Percentiles rank a stretch among this genome's conserved stretches.
Conservation (phyloP, 1,140 invertebrate genomes). For the Trachymyrmex cornetzi region DNA sequence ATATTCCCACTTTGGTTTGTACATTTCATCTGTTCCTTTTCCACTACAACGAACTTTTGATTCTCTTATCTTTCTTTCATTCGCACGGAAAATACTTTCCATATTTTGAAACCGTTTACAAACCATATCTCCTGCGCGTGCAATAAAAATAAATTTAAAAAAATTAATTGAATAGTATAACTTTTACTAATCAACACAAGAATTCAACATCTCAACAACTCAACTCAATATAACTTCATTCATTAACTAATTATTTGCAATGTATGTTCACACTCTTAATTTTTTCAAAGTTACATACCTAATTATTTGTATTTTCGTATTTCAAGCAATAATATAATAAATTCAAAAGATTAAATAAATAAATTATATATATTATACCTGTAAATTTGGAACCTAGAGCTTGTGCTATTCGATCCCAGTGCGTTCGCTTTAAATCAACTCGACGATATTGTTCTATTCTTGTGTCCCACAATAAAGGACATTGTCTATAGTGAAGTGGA, state of each 20-base stretch:
- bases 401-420: constrained; percentile 11
- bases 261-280: background rate
- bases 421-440: background rate
- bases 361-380: background rate
- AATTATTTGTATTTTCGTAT: background rate
- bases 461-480: background rate
- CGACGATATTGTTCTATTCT: background rate
- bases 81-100: constrained; percentile 6
- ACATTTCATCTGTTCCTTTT: background rate
- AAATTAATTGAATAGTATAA: background rate
- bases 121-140: background rate
- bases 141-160: background rate
- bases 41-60: constrained; percentile 15
- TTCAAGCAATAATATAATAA: background rate
- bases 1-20: constrained; percentile 2
- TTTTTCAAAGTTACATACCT: background rate
- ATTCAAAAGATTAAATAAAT: background rate
- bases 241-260: background rate
- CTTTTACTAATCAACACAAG: background rate
- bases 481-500: too few species aligned
- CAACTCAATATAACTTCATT: background rate
- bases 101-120: constrained; percentile 12
- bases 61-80: background rate
- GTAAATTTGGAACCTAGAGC: constrained; percentile 12
- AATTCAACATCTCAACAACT: background rate